Conservation (phyloP, 2,113 vertebrate species). For the Suricata suricatta region DNA sequence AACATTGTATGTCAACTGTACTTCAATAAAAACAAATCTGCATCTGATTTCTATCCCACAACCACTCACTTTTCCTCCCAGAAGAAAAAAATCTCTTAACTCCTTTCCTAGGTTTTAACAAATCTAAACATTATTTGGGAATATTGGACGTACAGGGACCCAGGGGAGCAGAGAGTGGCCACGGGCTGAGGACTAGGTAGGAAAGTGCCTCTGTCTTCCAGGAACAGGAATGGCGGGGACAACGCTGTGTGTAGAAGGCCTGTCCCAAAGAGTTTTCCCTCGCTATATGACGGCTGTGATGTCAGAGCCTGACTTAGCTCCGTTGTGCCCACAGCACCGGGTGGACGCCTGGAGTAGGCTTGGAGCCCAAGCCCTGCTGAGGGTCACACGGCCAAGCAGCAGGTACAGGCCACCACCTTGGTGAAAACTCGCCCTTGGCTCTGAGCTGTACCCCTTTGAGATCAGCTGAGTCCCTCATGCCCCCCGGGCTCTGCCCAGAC, state of each 20-base stretch:
- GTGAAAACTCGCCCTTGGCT: background rate
- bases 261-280: background rate
- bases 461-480: accelerated
- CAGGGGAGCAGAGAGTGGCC: background rate
- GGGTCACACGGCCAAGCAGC: background rate
- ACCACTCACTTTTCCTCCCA: background rate
- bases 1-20: too few relatives aligned
- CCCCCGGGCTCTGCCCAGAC: background rate
- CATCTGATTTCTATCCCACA: background rate
- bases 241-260: background rate
- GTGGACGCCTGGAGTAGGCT: too few relatives aligned
- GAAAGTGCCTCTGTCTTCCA: background rate
- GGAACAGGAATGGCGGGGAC: background rate
- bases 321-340: too few relatives aligned
- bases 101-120: background rate
- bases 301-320: background rate
- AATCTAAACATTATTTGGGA: background rate
- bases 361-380: background rate
- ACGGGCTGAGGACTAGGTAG: background rate
- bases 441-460: background rate
- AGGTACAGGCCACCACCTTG: background rate
- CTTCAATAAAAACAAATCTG: background rate
- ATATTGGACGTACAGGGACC: background rate
- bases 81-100: background rate
- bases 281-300: background rate